Evolutionary conservation across 2,888 invertebrate species (phyloP), one percentile per base, ranked within the genome.

Genomic region (Bruchidius siliquastri): DNA sequence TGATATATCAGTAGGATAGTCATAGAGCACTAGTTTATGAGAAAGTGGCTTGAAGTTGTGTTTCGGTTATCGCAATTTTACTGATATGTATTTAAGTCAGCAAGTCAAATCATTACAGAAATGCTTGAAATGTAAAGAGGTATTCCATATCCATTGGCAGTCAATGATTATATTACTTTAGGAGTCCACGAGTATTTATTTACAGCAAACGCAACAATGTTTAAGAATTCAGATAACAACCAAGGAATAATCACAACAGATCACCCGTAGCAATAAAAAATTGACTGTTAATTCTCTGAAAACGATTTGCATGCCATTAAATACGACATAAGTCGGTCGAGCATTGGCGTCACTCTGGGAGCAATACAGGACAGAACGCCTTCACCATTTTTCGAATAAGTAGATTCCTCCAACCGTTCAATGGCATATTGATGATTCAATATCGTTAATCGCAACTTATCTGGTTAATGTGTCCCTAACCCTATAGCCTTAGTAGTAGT

Each of bases 51-150:
- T n/a, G n/a, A n/a, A n/a, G n/a, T 13, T 30, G 0, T 8, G n/a
- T 18, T 6, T 49, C 49, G 4, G 22, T 26, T 22, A n/a, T 6
- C 13, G 4, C 4, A 70, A 26, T 0, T 18, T 49, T 21, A 6
- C 71, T 0, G 67, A 67, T 71, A 21, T 66, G n/a, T 71, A 10
- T 22, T 49, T 18, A 71, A 10, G 21, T 22, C 71, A n/a, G 21
- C 21, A 67, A 22, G 67, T 71, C 21, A 49, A 32, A 32, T 66
- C 71, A 67, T 67, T 26, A 22, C 26, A 67, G 21, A 10, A 71
- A 71, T 67, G 26, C 67, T 67, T 67, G 20, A 22, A 67, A 67
- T 67, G 67, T 26, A 71, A 71, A 67, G 67, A 49, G 18, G 49
- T 49, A 49, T 49, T 49, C 49, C 49, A 49, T 49, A 13, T 49